Evolutionary conservation across 2,797 vertebrate genomes (phyloP), one percentile per base, ranked within the genome.

Genomic region (Catostomus latipinnis): DNA sequence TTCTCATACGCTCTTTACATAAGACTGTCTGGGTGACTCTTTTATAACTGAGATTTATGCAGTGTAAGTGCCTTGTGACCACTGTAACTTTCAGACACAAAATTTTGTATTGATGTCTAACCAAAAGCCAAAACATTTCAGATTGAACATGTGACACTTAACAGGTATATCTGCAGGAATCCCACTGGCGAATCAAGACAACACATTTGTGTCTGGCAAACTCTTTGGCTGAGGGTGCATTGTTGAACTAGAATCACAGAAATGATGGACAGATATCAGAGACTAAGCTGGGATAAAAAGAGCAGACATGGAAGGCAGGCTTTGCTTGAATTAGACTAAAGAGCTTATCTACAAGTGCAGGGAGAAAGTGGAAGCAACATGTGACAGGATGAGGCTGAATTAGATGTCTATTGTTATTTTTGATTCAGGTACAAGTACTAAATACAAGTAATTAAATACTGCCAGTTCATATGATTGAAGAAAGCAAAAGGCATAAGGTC

Each of bases 291-390:
- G 83, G 86, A 88, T 89, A 88, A 91, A 84, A 82, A 88, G 85
- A 87, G 88, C 86, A 81, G 57, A 85, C 80, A 70, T 82, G 60
- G 53, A 75, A 90, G 88, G 90, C 88, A 89, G 90, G 89, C 82
- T 74, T 71, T 79, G 45, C 79, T 77, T 88, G 81, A 88, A 87
- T 92, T 91, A 89, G 90, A 90, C 91, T 92, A 92, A 90, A 82
- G 54, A 88, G 91, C 88, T 92, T 92, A 93, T 69, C 85, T 34
- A 34, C 34, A 65, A 52, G 11, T 67, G 75, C 86, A 83, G 88
- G 62, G 72, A 65, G 68, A 89, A 90, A 90, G 87, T 90, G 84
- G 88, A 91, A 88, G 77, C 88, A 82, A 86, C 74, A 82, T 49
- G 43, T 81, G 69, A 78, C 67, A 61, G 58, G 53, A 74, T 73